Evolutionary conservation across 2,113 vertebrate species (phyloP).

Genomic region (Amia ocellicauda): DNA sequence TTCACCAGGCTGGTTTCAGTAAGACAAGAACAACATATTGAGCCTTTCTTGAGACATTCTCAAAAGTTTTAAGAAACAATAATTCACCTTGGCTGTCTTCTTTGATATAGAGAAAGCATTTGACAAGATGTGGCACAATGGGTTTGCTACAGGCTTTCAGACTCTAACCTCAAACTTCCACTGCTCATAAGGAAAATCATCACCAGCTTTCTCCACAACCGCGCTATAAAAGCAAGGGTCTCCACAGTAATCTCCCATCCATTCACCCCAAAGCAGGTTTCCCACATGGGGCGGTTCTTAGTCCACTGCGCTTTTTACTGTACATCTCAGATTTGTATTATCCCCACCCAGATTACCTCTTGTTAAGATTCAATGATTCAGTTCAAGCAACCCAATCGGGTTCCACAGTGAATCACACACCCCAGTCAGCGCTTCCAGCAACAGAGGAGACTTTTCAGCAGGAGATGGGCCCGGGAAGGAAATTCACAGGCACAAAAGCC

Average conservation of each 20-base stretch:
- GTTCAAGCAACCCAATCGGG: no score
- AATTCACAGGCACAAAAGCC: constrained; percentile 13
- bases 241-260: not conserved
- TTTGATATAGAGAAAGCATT: not conserved
- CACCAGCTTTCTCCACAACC: not conserved
- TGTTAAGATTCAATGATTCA: no score
- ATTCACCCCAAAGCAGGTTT: no score
- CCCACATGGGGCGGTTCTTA: not conserved
- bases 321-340: not conserved
- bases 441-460: no score
- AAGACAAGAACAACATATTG: no score
- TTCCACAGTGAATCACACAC: no score
- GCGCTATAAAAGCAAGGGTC: not conserved
- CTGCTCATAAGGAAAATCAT: not conserved
- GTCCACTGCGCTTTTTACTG: not conserved
- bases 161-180: not conserved
- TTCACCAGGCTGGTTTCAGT: no score
- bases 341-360: no score
- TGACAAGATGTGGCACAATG: not conserved
- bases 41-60: not conserved
- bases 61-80: no score
- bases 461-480: no score
- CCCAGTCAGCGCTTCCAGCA: no score
- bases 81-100: not conserved
- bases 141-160: not conserved